Percentiles rank a stretch among this genome's conserved stretches.
Evolutionary conservation across 2,797 vertebrate genomes (phyloP).

Genomic region (Mareca penelope): DNA sequence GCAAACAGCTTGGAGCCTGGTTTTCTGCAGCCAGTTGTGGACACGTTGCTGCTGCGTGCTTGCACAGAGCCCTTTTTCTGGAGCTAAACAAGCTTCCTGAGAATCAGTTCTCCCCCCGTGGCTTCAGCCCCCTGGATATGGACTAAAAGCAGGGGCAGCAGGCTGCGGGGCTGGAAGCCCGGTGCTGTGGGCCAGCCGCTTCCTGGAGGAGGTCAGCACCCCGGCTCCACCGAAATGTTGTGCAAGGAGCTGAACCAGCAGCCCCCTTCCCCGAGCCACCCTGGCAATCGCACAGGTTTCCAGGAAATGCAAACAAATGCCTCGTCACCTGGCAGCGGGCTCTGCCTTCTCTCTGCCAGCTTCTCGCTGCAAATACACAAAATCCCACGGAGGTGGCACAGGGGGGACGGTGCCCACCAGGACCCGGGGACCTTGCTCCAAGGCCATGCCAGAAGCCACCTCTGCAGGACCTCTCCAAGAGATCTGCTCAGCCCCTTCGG

Average conservation of each 20-base stretch:
- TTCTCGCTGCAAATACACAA: neutral
- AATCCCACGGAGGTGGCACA: neutral
- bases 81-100: neutral
- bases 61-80: neutral
- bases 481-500: neutral
- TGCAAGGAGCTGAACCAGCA: neutral
- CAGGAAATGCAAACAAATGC: slow-evolving; percentile 31
- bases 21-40: neutral
- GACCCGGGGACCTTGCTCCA: neutral
- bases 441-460: neutral
- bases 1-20: neutral
- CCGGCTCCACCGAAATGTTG: neutral
- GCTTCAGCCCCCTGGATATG: neutral
- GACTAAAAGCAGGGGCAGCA: neutral
- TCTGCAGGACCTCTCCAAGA: rapidly evolving
- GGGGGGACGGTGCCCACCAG: too few relatives aligned
- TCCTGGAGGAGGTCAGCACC: neutral
- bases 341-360: neutral
- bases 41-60: neutral
- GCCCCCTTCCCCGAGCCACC: neutral
- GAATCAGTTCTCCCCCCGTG: rapidly evolving
- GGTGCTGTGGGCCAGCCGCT: rapidly evolving
- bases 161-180: rapidly evolving
- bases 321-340: neutral
- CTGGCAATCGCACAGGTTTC: neutral